Evolutionary conservation across 2,797 vertebrate genomes (phyloP), one percentile per base, ranked within the genome.

Genomic region (Acanthurus tractus): DNA sequence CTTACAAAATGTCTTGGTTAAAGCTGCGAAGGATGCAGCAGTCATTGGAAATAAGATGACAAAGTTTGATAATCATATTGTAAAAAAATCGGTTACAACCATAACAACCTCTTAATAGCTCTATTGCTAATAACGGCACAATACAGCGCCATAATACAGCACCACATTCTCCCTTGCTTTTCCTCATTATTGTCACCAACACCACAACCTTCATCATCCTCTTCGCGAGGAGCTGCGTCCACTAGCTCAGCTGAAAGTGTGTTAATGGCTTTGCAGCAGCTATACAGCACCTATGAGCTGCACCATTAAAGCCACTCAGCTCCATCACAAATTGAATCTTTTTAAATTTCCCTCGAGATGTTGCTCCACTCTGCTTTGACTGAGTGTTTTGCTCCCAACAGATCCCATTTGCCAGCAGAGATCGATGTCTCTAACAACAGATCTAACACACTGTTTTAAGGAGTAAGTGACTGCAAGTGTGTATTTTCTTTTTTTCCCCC

Each of bases 331-430:
- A 76, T 61, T 50, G 64, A 85, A 78, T 78, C 72, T 78, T 67
- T 76, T 71, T 70, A 81, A 63, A 91, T 86, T 88, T 87, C 84
- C 83, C 83, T 22, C 0, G 83, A 88, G 86, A 71, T 57, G 40
- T 55, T 65, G 9, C 50, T 85, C 53, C 3, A 6, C 72, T 73
- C 61, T 67, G 62, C 77, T 63, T 77, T 45, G 56, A 83, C 70
- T 57, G 80, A 78, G 71, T 56, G 71, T 74, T 83, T 83, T 75
- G 54, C 76, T 83, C 54, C 82, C 70, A 90, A 78, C 76, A 52
- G 82, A 79, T 84, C 67, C 79, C 48, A 54, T 78, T 81, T 75
- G 29, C 54, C 63, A 76, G 84, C 79, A 36, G 38, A 50, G 62
- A 82, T 84, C 18, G 29, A 86, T 85, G 56, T 64, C 63, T 79